Conservation (phyloP, 2,797 vertebrate species). For the Sebastes hubbsi region DNA sequence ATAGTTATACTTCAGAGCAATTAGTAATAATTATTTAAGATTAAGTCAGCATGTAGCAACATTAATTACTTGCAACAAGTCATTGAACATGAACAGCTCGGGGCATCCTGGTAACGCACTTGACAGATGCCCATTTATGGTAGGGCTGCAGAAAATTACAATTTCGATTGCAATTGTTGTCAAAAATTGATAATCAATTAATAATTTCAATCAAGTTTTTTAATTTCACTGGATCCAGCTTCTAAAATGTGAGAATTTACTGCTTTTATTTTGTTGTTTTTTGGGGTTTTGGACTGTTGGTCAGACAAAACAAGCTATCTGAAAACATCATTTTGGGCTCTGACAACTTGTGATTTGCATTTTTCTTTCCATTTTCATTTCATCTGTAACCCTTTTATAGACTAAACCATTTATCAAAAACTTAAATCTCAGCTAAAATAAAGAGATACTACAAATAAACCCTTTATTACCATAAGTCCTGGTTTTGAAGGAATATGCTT, state of each 20-base stretch:
- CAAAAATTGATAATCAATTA: background rate
- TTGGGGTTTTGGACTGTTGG: background rate
- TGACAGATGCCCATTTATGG: background rate
- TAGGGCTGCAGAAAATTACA: background rate
- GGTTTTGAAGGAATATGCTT: constrained; percentile 66
- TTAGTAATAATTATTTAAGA: background rate
- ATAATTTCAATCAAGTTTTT: background rate
- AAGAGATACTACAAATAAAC: background rate
- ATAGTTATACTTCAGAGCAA: background rate
- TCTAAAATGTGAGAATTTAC: background rate
- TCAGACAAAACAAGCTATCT: background rate
- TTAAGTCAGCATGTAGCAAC: background rate
- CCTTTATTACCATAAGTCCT: constrained; percentile 69
- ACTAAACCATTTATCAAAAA: background rate
- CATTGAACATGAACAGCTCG: background rate
- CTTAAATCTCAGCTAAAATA: background rate
- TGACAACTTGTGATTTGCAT: background rate
- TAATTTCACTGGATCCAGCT: background rate
- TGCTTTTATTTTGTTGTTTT: background rate
- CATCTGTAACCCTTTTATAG: background rate
- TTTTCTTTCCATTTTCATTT: background rate
- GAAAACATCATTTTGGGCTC: background rate
- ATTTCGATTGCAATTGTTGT: background rate
- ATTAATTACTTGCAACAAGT: background rate
- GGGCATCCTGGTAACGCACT: background rate